Evolutionary conservation across 2,113 vertebrate genomes (phyloP).

Genomic region (Callionymus lyra): DNA sequence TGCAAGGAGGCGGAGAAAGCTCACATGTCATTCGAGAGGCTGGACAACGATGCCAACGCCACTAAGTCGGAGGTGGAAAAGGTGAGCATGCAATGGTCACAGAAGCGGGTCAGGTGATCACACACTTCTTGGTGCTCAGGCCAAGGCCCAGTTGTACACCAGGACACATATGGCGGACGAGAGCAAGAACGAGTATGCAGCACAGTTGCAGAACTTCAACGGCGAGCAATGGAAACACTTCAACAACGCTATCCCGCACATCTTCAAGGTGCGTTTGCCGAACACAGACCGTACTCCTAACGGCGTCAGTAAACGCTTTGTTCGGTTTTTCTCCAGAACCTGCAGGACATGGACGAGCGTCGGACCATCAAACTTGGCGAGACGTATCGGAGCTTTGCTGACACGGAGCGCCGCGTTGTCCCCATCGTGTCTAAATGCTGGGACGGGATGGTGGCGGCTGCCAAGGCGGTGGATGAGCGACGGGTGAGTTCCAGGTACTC

Average conservation of each 20-base stretch:
- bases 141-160: conserved; percentile 88
- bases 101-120: no score
- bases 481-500: conserved; percentile 64
- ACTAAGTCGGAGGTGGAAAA: conserved; percentile 98
- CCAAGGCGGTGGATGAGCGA: conserved; percentile 89
- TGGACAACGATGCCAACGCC: conserved; percentile 94
- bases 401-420: conserved; percentile 89
- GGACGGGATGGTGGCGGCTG: conserved; percentile 94
- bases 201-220: conserved; percentile 94
- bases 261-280: conserved; percentile 80
- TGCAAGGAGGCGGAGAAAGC: conserved; percentile 94
- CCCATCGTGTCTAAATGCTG: conserved; percentile 95
- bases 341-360: conserved; percentile 95
- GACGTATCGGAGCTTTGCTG: conserved; percentile 90
- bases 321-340: conserved; percentile 69
- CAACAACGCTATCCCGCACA: conserved; percentile 88
- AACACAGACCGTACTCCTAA: no score
- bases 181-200: conserved; percentile 97
- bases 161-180: conserved; percentile 93
- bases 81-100: conserved; percentile 58
- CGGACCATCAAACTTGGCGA: conserved; percentile 92
- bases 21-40: conserved; percentile 80
- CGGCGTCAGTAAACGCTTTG: no score
- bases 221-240: conserved; percentile 95
- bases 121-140: conserved; percentile 54